Conservation (phyloP, 2,797 vertebrate genomes). For the Cynopterus sphinx region DNA sequence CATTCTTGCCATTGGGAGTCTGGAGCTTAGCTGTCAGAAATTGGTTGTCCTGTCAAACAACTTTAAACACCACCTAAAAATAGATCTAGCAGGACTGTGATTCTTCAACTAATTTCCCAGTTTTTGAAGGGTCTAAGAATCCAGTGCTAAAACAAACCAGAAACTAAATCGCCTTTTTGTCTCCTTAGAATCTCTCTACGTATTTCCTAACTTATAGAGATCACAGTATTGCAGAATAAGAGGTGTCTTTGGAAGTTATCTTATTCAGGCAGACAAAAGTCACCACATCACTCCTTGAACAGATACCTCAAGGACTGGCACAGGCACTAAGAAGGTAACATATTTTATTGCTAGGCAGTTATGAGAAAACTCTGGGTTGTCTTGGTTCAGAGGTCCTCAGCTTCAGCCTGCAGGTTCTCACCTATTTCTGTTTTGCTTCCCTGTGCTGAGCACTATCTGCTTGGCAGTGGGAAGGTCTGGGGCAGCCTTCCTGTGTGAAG, state of each 20-base stretch:
- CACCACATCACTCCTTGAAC: not conserved
- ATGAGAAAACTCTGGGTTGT: not conserved
- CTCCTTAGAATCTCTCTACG: not conserved
- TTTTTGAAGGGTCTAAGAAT: conserved; percentile 9
- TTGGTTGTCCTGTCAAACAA: not conserved
- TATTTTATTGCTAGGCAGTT: not conserved
- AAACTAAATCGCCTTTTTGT: not conserved
- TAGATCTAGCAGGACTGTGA: not conserved
- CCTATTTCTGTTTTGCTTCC: not conserved
- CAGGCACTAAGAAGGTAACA: not conserved
- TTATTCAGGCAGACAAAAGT: not conserved
- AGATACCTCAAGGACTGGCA: not conserved
- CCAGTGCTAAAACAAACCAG: not conserved
- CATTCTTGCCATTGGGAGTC: not conserved
- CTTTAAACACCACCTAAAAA: not conserved
- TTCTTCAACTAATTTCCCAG: not conserved
- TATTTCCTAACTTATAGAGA: conserved; percentile 13
- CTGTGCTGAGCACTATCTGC: not conserved
- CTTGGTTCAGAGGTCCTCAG: not conserved
- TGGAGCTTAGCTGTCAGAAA: conserved; percentile 2
- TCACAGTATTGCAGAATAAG: not conserved
- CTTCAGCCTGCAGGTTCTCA: not conserved
- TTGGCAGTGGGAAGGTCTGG: not conserved
- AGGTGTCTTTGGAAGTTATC: not conserved
- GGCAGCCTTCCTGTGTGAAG: not conserved